Evolutionary conservation across 2,113 vertebrate genomes (phyloP).

Genomic region (Gambusia affinis): DNA sequence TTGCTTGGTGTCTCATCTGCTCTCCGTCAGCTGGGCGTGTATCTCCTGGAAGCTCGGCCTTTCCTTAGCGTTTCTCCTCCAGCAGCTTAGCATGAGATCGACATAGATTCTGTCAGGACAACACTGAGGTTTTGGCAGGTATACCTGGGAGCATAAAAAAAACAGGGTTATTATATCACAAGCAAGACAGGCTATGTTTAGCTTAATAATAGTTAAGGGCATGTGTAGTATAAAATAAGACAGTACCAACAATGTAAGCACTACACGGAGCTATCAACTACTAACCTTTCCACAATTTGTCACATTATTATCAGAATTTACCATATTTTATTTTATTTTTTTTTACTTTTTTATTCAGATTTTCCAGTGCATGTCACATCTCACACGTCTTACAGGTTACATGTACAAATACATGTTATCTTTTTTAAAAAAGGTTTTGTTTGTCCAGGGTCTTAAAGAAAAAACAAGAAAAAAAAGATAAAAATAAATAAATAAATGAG

Average conservation of each 20-base stretch:
- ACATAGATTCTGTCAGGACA: constrained; percentile 90
- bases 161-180: neutral
- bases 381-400: too few species aligned
- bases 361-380: too few species aligned
- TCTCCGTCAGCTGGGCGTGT: constrained; percentile 84
- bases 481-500: too few species aligned
- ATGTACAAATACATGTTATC: too few species aligned
- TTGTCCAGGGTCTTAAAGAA: too few species aligned
- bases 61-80: constrained; percentile 94
- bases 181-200: neutral
- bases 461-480: too few species aligned
- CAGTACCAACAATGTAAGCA: neutral
- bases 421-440: too few species aligned
- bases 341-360: too few species aligned
- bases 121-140: constrained; percentile 88
- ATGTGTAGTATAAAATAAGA: neutral
- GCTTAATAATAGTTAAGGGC: neutral
- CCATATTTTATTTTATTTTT: too few species aligned
- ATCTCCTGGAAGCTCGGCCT: constrained; percentile 94
- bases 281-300: neutral
- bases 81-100: constrained; percentile 93
- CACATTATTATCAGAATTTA: too few species aligned
- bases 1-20: constrained; percentile 20
- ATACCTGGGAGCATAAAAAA: constrained; percentile 78
- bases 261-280: neutral